Base-by-base conservation (phyloP, 2,113 vertebrate species). In the Spilogale gracilis region DNA sequence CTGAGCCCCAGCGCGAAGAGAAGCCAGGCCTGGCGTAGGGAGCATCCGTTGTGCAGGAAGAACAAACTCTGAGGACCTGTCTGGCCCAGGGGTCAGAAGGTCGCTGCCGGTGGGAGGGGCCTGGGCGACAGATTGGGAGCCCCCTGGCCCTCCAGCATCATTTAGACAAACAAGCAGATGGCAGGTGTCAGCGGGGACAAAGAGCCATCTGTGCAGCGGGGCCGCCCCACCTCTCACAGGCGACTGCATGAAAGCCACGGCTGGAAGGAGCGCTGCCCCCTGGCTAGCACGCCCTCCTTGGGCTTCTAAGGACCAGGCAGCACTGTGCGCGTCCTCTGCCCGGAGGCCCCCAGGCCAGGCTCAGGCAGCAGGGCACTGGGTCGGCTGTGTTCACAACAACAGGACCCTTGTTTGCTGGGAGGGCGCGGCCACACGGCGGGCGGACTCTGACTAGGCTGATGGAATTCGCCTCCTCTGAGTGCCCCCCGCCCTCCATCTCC, bases 131-230 rank as follows among this genome's bases (percentile, higher is more conserved):
- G 99, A 99, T 99, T 99, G 99, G 99, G 98, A 98, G 98, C 99
- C 98, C 98, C 97, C 97, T 99, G 98, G 98, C 98, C 99, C 99
- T 98, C 98, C 98, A 98, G 99, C 98, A 98, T 99, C 99, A 97
- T 99, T 99, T 98, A 99, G 99, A 99, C 99, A 99, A 99, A 99
- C 98, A 99, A 99, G 99, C 99, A 99, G 99, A 99, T 99, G 99
- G 99, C 99, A 99, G 99, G 99, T 99, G 99, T 99, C 99, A 99
- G 99, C 98, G 97, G 99, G 99, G 99, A 99, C 99, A 99, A 99
- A 99, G 99, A 99, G 99, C 99, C 99, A 99, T 99, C 99, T 99
- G 99, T 99, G 99, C 99, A 98, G 98, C 98, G 98, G 98, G 99
- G 98, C 98, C 98, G 99, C 99, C 99, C 98, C 98, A 98, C 98